Base-by-base conservation (phyloP, 2,888 invertebrate species). In the Xestia c-nigrum region DNA sequence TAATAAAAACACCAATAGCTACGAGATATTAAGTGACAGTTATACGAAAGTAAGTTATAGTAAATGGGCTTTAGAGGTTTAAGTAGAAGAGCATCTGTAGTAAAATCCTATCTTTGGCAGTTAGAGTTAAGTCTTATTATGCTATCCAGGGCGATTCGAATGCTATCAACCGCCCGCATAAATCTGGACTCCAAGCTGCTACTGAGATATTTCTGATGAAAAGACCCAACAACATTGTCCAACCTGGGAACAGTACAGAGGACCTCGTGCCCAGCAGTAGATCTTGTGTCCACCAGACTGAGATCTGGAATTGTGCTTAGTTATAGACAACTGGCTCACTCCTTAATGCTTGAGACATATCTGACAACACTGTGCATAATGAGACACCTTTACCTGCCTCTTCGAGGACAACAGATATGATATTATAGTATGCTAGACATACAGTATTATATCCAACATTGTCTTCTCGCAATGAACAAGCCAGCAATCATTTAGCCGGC, bases 401-500 rank as follows among this genome's bases (percentile, higher is more conserved):
- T 24, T 52, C 0, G 0, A 0, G 0, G 2, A 21, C 46, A 16
- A 50, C 12, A 31, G 6, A 3, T 0, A 4, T 76, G 4, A 57
- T 65, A 3, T 47, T 21, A 43, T 10, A 38, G 19, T 3, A 9
- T 12, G 7, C 10, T 16, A 21, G 10, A 46, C 10, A 1, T 19
- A 4, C 31, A 14, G 16, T n/a, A 7, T 24, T 55, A 31, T 31
- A 59, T 66, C 3, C 47, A 69, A 43, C 43, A 70, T 65, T 65
- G 67, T 79, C 38, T 68, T 65, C 59, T 74, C 6, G 6, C 71
- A 61, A 47, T n/a, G 67, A 76, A 65, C 55, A 52, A n/a, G 38
- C 80, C n/a, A 78, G 74, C 52, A 69, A 73, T 81, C 46, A 73
- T 84, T 74, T 71, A 76, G 38, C 67, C 67, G 57, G n/a, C 14